Conservation (phyloP, 2,797 vertebrate genomes). For the Pseudocheirus occidentalis region DNA sequence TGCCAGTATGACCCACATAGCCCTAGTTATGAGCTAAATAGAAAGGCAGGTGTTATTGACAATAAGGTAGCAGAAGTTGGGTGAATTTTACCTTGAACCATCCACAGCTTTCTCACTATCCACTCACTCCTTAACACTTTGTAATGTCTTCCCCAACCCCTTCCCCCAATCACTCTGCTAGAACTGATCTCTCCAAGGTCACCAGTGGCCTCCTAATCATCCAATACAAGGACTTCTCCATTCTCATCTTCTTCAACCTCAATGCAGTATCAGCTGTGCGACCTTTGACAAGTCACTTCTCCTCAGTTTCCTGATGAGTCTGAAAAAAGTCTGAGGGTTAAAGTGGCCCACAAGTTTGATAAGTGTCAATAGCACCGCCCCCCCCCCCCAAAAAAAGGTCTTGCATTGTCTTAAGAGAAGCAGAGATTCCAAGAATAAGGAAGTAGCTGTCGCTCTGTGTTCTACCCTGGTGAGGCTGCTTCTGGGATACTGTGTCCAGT, state of each 20-base stretch:
- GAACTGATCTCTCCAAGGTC: neutral
- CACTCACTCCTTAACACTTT: neutral
- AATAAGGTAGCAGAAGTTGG: neutral
- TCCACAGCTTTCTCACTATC: neutral
- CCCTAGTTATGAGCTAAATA: neutral
- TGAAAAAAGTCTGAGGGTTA: neutral
- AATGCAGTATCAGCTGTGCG: neutral
- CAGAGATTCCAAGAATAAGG: no score
- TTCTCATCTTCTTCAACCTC: neutral
- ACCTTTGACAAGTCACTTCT: neutral
- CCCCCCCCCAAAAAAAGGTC: no score
- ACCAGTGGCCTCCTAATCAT: neutral
- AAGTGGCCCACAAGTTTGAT: neutral
- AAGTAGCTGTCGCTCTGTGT: neutral
- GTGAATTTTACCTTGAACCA: neutral
- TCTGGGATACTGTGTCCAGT: neutral
- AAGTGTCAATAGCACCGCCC: neutral
- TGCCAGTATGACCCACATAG: neutral
- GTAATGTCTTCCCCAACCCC: neutral
- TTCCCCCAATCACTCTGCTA: neutral
- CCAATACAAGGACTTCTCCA: neutral
- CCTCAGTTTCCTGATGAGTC: neutral
- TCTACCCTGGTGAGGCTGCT: neutral
- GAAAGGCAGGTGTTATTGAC: neutral
- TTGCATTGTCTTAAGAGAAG: no score